Base-by-base conservation (phyloP, 2,113 vertebrate species). In the Hystrix cristata region DNA sequence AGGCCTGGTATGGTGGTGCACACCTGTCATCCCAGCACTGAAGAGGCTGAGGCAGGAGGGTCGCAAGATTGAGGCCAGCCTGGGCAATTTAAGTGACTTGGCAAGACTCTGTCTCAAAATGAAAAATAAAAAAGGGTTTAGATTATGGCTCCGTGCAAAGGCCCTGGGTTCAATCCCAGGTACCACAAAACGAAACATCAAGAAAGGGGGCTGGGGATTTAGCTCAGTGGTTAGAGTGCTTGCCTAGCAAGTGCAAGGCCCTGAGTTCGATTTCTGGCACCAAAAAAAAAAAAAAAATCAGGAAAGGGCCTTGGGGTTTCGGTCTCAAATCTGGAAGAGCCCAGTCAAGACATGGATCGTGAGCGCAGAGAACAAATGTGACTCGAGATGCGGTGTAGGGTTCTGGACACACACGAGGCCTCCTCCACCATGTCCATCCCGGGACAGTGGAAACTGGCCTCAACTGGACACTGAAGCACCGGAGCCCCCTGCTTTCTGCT, bases 391-490 rank as follows among this genome's bases (percentile, higher is more conserved):
- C 4, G 23, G 43, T 76, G 11, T 27, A 5, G 21, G 69, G 69
- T 1, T 4, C 43, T 7, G 25, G 72, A 16, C 46, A 29, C 43
- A 29, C 21, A 74, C 19, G 3, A 14, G 19, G 38, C 21, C 38
- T 46, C 38, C n/a, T 11, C 9, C 10, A 12, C 43, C 16, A 46
- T 43, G 15, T 43, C 38, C 7, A 6, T 21, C 53, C 9, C 1
- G 43, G 6, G 13, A 55, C 3, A 2, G 34, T 21, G 3, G 31
- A 15, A n/a, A 18, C 27, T 10, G 5, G 8, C 55, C 51, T 80
- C 1, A 3, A 4, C 27, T 0, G 23, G 46, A 57, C 43, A 51
- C 55, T 0, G 11, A 71, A 59, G 69, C 25, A 46, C 1, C 31
- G 57, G 3, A 25, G 4, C 29, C 62, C 62, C 11, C 2, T 15